A percentile compares a stretch with the other conserved stretches of the same genome.
Conservation (phyloP, 2,113 vertebrate species). For the Lynx canadensis region DNA sequence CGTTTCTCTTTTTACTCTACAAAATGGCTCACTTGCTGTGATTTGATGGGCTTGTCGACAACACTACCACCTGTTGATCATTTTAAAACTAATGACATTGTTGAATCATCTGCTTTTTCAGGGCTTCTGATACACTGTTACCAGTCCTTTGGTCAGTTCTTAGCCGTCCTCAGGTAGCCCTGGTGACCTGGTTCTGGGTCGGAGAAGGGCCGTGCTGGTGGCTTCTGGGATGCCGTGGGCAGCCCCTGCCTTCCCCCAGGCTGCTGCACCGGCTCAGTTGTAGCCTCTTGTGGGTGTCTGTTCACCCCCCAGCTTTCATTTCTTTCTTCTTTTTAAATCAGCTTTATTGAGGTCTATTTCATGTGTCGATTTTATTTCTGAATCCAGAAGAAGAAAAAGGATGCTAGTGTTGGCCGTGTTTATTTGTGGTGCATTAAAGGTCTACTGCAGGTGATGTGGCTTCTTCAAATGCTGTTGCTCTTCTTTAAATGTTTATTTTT, state of each 20-base stretch:
- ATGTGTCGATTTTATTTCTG: slow-evolving; percentile 2
- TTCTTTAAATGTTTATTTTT: not conserved
- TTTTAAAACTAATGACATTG: not conserved
- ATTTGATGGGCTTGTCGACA: not conserved
- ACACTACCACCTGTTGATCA: not conserved
- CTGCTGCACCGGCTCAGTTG: not conserved
- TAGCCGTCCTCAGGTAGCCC: not conserved
- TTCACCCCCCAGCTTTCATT: not conserved
- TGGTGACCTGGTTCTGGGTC: not conserved
- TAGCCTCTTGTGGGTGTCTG: not conserved
- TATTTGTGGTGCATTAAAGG: not conserved
- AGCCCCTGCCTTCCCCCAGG: not conserved
- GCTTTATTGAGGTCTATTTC: not conserved
- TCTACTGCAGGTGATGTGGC: not conserved
- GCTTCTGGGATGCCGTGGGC: not conserved
- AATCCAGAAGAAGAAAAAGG: not conserved
- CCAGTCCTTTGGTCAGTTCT: not conserved
- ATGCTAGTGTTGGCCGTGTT: not conserved
- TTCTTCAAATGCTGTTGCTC: not conserved
- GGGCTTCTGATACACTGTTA: not conserved
- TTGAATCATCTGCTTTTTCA: not conserved
- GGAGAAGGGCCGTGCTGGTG: not conserved
- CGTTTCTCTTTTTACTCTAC: not conserved
- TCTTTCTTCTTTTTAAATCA: not conserved
- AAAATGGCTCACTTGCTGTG: not conserved